These are phyloP conservation scores for Coreius guichenoti DNA, from an alignment of 2,797 vertebrate species.

Conservation along the genomic window DNA sequence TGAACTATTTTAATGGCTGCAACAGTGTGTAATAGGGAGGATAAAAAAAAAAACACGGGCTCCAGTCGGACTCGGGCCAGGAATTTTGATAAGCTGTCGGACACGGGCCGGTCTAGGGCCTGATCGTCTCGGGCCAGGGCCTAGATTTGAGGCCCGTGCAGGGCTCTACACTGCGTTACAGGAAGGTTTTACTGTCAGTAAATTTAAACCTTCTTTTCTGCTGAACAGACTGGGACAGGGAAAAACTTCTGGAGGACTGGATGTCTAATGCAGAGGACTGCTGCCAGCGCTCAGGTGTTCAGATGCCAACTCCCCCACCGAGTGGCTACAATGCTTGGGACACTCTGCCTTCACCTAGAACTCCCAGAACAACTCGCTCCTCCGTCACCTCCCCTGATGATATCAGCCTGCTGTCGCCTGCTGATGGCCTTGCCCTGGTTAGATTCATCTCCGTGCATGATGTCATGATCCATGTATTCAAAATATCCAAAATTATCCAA, in stretches of 20 bases:
- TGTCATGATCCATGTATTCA: not conserved
- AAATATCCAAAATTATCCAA: too few species aligned
- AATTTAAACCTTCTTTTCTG: not conserved
- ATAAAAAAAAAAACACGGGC: too few species aligned
- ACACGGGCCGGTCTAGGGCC: too few species aligned
- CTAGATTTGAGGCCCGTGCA: too few species aligned
- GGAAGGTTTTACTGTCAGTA: not conserved
- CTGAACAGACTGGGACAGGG: constrained; percentile 91
- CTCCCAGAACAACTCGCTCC: constrained; percentile 90
- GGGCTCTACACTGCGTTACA: not conserved
- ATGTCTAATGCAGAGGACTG: constrained; percentile 94
- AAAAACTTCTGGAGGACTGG: constrained; percentile 97
- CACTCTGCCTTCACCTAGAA: constrained; percentile 91
- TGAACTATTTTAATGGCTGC: too few species aligned
- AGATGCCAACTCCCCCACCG: constrained; percentile 95
- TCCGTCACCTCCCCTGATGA: constrained; percentile 93
- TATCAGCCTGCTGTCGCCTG: constrained; percentile 82
- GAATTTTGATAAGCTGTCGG: too few species aligned
- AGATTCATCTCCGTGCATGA: not conserved
- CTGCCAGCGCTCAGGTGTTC: constrained; percentile 95
- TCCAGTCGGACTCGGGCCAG: too few species aligned
- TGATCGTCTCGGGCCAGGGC: too few species aligned
- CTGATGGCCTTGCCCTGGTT: constrained; percentile 37
- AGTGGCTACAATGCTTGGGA: constrained; percentile 97
- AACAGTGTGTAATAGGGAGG: too few species aligned